Evolutionary conservation across 2,797 vertebrate species (phyloP), one percentile per base, ranked within the genome.

Genomic region (Pseudochaenichthys georgianus): DNA sequence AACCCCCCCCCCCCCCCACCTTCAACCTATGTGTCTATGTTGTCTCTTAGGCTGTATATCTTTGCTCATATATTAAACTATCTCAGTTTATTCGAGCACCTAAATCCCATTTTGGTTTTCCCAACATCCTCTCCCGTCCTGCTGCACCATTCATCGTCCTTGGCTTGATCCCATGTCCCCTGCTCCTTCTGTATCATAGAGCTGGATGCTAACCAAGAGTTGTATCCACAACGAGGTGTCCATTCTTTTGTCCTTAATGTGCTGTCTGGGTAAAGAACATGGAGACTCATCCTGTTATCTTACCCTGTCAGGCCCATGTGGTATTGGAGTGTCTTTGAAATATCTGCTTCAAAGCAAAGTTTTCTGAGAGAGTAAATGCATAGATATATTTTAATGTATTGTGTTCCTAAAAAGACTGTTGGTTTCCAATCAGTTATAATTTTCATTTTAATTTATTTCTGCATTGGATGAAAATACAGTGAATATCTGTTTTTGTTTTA

Each of bases 91-190:
- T 75, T 62, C 57, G 23, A 28, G 15, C 54, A 45, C 21, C 41
- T 50, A 3, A 65, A 45, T 53, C 10, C 43, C 41, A 58, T 77
- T 69, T 59, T 16, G 12, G 3, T 61, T 64, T 61, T 59, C n/a
- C 28, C 17, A 53, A n/a, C 21, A 52, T 63, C 55, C 61, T 47
- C 42, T 42, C 46, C 52, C 54, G 21, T 73, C 34, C 41, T 21
- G 21, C 66, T 66, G 64, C 53, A 74, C 28, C 47, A 23, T 46
- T 73, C 53, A 53, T 73, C 7, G 17, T 84, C 77, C 82, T 87
- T 81, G 75, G 64, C 72, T 73, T 68, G 13, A 73, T 59, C 70
- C 31, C 16, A 63, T 64, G 61, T 78, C 79, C 77, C 76, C 52
- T 69, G 51, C 71, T 64, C 31, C 17, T 46, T 50, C 66, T 82